Base-by-base conservation (phyloP, 2,888 invertebrate species). In the Buathra laborator region DNA sequence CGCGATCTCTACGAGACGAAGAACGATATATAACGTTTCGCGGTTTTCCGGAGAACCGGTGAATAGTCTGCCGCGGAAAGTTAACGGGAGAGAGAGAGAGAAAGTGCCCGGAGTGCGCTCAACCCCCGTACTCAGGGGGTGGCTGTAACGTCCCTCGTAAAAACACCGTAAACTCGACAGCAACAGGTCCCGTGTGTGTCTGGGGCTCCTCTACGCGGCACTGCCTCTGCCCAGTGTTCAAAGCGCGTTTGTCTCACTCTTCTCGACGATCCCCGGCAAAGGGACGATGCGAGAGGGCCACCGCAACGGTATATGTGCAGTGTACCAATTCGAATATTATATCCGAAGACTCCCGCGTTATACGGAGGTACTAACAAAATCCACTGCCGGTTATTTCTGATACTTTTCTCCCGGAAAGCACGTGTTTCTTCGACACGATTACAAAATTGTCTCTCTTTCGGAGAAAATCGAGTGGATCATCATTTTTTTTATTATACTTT, bases 111-210 rank as follows among this genome's bases (percentile, higher is more conserved):
- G 84, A 82, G 85, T 87, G 86, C 82, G 89, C 89, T 91, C 91
- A 89, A 88, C 90, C 91, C 91, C 91, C 90, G 90, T 91, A 85
- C 89, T 91, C 92, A 90, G 90, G 92, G 37, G 92, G 90, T 90
- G 92, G 92, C 90, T 93, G 93, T 93, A 93, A 93, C 92, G 92
- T 91, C 90, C 92, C 91, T 93, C 93, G 93, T 94, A 94, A 94
- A 94, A 93, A 94, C 93, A 93, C 93, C 93, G 93, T 94, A 94
- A 93, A 94, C 93, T 93, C 93, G 92, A 93, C 93, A 93, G 94
- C 94, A 94, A 94, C 93, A 94, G 93, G 93, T 94, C 93, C 91
- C 91, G 92, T 91, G 91, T 92, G 92, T 93, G 92, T 93, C 85
- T 85, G 87, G 84, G 70, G 37, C 85, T 83, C 76, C 44, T 78